Percentiles rank a stretch among this genome's conserved stretches.
These are phyloP conservation scores for Troglohyphantes excavatus DNA, from an alignment of 2,888 invertebrate genomes.

Conservation along the genomic window DNA sequence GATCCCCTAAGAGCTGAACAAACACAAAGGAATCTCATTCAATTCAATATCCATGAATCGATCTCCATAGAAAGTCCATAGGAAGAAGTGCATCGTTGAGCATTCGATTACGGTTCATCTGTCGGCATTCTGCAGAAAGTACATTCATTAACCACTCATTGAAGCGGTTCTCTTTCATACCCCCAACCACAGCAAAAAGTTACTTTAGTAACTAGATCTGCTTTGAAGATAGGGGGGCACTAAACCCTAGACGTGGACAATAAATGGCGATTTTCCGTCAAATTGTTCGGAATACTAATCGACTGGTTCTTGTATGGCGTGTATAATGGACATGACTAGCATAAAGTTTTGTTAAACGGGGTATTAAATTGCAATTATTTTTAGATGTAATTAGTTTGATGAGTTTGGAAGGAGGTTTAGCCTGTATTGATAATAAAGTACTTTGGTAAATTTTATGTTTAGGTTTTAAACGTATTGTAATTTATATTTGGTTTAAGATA, in stretches of 20 bases:
- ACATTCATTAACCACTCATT: conserved; percentile 63
- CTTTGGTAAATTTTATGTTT: too few relatives aligned
- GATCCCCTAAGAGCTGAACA: not conserved
- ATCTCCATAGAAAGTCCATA: conserved; percentile 32
- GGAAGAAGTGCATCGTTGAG: conserved; percentile 18
- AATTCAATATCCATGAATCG: conserved; percentile 45
- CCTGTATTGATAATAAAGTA: too few relatives aligned
- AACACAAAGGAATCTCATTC: conserved; percentile 15
- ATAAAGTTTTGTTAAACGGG: conserved; percentile 31
- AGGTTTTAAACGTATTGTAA: too few relatives aligned
- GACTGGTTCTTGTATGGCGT: conserved; percentile 6
- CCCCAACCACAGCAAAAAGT: not conserved
- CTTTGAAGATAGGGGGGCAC: conserved; percentile 10
- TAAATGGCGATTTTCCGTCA: conserved; percentile 28
- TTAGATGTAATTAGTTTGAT: not conserved
- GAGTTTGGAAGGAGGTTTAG: not conserved
- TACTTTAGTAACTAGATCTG: conserved; percentile 34
- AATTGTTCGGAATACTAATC: conserved; percentile 49
- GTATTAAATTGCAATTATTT: conserved; percentile 12
- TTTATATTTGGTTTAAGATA: too few relatives aligned
- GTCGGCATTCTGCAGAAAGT: conserved; percentile 1
- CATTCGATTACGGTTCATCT: conserved; percentile 29
- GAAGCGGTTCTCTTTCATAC: conserved; percentile 31
- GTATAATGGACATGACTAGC: conserved; percentile 3
- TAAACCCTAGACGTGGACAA: conserved; percentile 34